Percentiles rank a stretch among this genome's conserved stretches.
Conservation (phyloP, 2,113 vertebrate species). For the Entosphenus tridentatus region DNA sequence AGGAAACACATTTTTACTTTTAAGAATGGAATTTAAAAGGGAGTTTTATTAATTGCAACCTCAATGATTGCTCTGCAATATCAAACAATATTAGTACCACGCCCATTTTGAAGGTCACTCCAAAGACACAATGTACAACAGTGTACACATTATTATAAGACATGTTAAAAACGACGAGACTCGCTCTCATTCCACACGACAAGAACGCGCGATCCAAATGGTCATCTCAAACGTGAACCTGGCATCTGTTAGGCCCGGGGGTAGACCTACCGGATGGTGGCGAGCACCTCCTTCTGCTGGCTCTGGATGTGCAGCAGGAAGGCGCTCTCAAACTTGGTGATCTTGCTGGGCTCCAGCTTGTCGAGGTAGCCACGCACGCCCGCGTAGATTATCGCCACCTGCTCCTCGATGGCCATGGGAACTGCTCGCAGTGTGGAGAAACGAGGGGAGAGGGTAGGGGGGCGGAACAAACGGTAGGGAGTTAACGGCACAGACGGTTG, state of each 20-base stretch:
- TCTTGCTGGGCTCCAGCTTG: slow-evolving; percentile 93
- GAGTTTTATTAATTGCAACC: too few relatives aligned
- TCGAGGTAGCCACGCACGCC: slow-evolving; percentile 83
- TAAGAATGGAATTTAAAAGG: too few relatives aligned
- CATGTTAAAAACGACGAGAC: neutral
- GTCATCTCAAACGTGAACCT: neutral
- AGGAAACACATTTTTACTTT: too few relatives aligned
- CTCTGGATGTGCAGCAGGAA: slow-evolving; percentile 68
- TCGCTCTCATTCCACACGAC: neutral
- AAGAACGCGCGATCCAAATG: neutral
- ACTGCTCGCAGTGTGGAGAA: slow-evolving; percentile 18
- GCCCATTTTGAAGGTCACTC: neutral
- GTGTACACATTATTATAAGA: neutral
- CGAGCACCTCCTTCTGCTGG: slow-evolving; percentile 58
- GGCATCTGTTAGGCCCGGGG: neutral
- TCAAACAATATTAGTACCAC: too few relatives aligned
- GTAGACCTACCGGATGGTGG: slow-evolving; percentile 37
- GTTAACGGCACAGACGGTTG: neutral
- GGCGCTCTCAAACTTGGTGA: slow-evolving; percentile 75
- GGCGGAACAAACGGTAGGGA: neutral
- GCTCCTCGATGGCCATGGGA: slow-evolving; percentile 97
- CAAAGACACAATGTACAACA: neutral
- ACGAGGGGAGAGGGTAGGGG: neutral
- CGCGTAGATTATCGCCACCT: slow-evolving; percentile 85
- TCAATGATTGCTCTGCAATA: too few relatives aligned